phyloP scores from a whole-genome alignment of 2,113 vertebrate species.

The Lontra canadensis region DNA sequence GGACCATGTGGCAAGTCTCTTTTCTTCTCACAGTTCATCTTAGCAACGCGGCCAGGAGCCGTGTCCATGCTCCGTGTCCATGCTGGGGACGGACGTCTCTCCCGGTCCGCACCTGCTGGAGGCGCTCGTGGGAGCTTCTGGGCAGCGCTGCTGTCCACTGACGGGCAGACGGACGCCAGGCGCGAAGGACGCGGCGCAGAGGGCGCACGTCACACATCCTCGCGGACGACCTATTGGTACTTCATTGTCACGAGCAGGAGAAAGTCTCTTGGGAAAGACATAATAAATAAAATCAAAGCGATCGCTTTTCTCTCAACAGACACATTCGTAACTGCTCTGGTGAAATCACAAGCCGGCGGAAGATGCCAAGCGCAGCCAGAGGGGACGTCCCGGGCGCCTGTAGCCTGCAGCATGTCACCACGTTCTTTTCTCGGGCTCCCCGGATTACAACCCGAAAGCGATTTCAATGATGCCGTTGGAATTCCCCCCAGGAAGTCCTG shows the following conservation, averaged over 20 bases:
- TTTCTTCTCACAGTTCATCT: not conserved
- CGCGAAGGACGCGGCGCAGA: not conserved
- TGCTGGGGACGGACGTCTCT: not conserved
- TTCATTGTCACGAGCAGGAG: not conserved
- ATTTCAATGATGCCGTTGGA: not conserved
- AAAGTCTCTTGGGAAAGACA: not conserved
- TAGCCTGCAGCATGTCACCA: fast-evolving
- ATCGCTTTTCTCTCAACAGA: not conserved
- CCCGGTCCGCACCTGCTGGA: fast-evolving
- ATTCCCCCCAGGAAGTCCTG: not conserved
- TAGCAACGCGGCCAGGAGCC: fast-evolving
- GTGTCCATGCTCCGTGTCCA: fast-evolving
- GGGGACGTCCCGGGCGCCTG: fast-evolving
- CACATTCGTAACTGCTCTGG: fast-evolving
- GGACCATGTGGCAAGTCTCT: fast-evolving
- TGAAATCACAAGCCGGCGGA: not conserved
- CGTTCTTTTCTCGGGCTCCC: too few species aligned
- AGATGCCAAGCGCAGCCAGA: fast-evolving
- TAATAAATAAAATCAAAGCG: not conserved
- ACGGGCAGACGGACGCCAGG: not conserved
- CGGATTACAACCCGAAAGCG: fast-evolving
- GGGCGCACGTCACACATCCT: fast-evolving
- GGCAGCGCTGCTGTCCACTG: not conserved
- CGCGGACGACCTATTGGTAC: not conserved
- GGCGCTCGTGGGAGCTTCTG: fast-evolving